Evolutionary conservation across 2,797 vertebrate genomes (phyloP), one percentile per base, ranked within the genome.

Genomic region (Acomys russatus): DNA sequence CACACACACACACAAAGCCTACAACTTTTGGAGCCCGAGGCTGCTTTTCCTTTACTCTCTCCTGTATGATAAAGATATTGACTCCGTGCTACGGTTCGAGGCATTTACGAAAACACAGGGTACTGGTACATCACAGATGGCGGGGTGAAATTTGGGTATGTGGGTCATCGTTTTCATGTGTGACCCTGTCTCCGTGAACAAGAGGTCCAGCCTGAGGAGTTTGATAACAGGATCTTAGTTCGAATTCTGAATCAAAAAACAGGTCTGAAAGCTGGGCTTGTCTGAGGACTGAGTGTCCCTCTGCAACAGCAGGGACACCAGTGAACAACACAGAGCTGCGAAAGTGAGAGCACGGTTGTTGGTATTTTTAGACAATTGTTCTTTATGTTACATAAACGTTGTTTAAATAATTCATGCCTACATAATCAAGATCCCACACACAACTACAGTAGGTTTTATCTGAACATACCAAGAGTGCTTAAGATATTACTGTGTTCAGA

Each of bases 331-430:
- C 28, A 59, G 18, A 63, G 68, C 54, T 10, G 8, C 63, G 14
- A 17, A 73, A 95, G 51, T 71, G 54, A 92, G 83, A 93, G 77
- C 76, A 74, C 3, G 10, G 23, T 78, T 35, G 77, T 63, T 92
- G 28, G 49, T 80, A 94, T 74, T 90, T 95, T 95, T 71, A 96
- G 64, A 94, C 73, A 93, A 96, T 85, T 94, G 82, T 97, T 93
- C 96, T 97, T 94, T 95, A 91, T 94, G 84, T 93, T 83, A n/a
- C 83, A 87, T 71, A 89, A 97, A 87, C 7, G 70, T 63, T 91
- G 61, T 70, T 96, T 97, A 93, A 96, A 95, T 97, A 94, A 96
- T 89, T 96, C 92, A 93, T 71, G 87, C n/a, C 87, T 91, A 86
- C 63, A 77, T 61, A 96, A 94, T 96, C 92, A 94, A 94, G 89